Evolutionary conservation across 2,888 invertebrate genomes (phyloP).

Genomic region (Cyclophora punctaria): DNA sequence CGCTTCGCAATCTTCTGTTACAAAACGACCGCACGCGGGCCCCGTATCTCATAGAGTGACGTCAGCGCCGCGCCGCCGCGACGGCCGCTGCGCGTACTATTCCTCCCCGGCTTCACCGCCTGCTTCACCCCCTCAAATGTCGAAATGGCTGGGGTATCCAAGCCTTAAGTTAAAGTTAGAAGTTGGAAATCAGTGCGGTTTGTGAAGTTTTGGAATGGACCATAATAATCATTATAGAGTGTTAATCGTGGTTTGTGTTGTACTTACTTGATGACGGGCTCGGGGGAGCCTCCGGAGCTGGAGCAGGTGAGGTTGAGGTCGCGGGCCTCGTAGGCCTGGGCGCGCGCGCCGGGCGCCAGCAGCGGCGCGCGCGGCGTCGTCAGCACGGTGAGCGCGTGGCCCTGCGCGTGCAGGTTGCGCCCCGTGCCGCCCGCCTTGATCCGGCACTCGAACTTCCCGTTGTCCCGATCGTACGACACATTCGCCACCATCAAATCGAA

Average conservation of each 20-base stretch:
- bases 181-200: too few relatives aligned
- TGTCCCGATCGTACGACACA: conserved; percentile 92
- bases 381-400: conserved; percentile 88
- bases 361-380: conserved; percentile 88
- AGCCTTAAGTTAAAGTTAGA: too few relatives aligned
- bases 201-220: background rate
- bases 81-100: too few relatives aligned
- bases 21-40: too few relatives aligned
- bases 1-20: too few relatives aligned
- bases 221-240: background rate
- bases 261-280: conserved; percentile 85
- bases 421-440: conserved; percentile 90
- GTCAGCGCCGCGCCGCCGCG: too few relatives aligned
- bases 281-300: conserved; percentile 91
- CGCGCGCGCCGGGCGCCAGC: conserved; percentile 83
- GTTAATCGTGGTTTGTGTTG: background rate
- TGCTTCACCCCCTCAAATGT: too few relatives aligned
- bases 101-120: too few relatives aligned
- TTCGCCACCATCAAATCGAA: conserved; percentile 93
- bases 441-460: conserved; percentile 93
- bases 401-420: conserved; percentile 87
- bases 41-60: too few relatives aligned
- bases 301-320: conserved; percentile 85
- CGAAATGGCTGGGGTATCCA: too few relatives aligned
- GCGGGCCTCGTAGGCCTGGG: conserved; percentile 88